Base-by-base conservation (phyloP, 2,888 invertebrate genomes). In the Troides oblongomaculatus region DNA sequence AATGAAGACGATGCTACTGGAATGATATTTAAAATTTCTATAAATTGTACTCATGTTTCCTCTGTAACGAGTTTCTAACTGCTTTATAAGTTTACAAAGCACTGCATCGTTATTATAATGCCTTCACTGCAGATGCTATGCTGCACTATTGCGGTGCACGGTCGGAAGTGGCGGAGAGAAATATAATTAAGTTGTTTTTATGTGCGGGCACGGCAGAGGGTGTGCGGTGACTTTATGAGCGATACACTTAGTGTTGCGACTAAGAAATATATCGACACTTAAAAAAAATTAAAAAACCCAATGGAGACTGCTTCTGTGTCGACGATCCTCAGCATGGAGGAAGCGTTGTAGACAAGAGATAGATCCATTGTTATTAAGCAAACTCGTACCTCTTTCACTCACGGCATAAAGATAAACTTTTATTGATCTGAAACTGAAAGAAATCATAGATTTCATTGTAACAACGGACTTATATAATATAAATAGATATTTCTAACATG, bases 141-240 rank as follows among this genome's bases (percentile, higher is more conserved):
- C 71, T 73, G 74, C 72, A 70, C 66, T 68, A 64, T 70, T 71
- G 72, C 59, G 71, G 66, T 56, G 72, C 73, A 36, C 17, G 30
- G 10, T 60, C 23, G 14, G 71, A 77, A 75, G 78, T 74, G 71
- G 70, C n/a, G 71, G 77, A 78, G 81, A 82, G 83, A 84, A 84
- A 84, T 84, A 85, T 89, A 90, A 90, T 90, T 81, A 85, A 80
- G 86, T 84, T 82, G 83, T 90, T 88, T 87, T 84, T 89, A 91
- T 90, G 90, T 85, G 82, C 76, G 74, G 81, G 79, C 91, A 91
- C 89, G 90, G 76, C 75, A 78, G 75, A 76, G 77, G 76, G 85
- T 85, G 86, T 86, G 81, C 73, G 74, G 72, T 75, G 79, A 81
- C 83, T 85, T 81, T 82, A 80, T 77, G 75, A 78, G 76, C 73